Evolutionary conservation across 2,888 invertebrate species (phyloP).

Genomic region (Beris morrisii): DNA sequence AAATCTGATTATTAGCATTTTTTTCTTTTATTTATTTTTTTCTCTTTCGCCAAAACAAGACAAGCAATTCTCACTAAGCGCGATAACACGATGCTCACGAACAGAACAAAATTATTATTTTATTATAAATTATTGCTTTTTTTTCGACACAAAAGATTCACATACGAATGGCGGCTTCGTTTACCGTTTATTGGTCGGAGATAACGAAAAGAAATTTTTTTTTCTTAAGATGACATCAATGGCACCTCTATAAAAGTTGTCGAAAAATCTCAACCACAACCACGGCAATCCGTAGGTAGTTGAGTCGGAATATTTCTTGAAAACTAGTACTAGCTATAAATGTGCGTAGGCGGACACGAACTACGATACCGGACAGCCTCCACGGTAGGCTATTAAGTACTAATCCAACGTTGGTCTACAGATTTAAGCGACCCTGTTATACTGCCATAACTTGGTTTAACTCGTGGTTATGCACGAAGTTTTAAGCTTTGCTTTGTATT

Average conservation of each 20-base stretch:
- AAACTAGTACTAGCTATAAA: too few species aligned
- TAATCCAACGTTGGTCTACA: slow-evolving; percentile 9
- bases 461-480: too few species aligned
- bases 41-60: too few species aligned
- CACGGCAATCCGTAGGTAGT: too few species aligned
- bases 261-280: too few species aligned
- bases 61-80: too few species aligned
- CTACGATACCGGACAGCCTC: slow-evolving; percentile 15
- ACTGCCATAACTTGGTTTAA: too few species aligned
- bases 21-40: too few species aligned
- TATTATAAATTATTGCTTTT: slow-evolving; percentile 3
- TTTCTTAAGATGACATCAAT: slow-evolving; percentile 24
- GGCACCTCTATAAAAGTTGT: slow-evolving; percentile 1
- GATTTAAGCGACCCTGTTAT: slow-evolving; percentile 17
- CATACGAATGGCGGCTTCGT: slow-evolving; percentile 8
- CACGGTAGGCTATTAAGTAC: slow-evolving; percentile 21
- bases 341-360: slow-evolving; percentile 10
- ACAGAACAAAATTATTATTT: slow-evolving; percentile 9
- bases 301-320: too few species aligned
- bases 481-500: too few species aligned
- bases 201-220: slow-evolving; percentile 29
- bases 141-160: slow-evolving; percentile 23
- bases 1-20: too few species aligned
- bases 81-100: too few species aligned
- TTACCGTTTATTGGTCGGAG: slow-evolving; percentile 28